A percentile compares a stretch with the other conserved stretches of the same genome.
phyloP scores from a whole-genome alignment of 2,113 vertebrate genomes.

The Chionodraco myersi region DNA sequence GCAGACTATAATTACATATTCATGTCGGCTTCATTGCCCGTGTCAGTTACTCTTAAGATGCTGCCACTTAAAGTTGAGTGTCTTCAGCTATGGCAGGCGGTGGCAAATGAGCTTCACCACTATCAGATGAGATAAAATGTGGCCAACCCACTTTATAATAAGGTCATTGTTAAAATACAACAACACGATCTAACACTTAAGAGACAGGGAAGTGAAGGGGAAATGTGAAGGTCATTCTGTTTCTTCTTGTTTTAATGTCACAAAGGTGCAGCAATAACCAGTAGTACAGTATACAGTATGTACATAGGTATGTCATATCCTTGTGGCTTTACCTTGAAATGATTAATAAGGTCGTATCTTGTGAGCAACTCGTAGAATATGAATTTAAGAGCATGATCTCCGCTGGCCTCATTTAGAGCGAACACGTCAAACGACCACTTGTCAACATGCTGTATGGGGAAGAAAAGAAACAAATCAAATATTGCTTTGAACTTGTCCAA shows the following conservation, averaged over 20 bases:
- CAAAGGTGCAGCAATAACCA: not conserved
- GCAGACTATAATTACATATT: slow-evolving; percentile 36
- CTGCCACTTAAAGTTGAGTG: slow-evolving; percentile 42
- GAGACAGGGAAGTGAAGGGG: not conserved
- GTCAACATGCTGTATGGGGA: slow-evolving; percentile 89
- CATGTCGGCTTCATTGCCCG: slow-evolving; percentile 29
- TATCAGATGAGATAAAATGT: slow-evolving; percentile 29
- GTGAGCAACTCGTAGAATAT: slow-evolving; percentile 99
- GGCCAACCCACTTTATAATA: slow-evolving; percentile 13
- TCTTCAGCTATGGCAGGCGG: slow-evolving; percentile 22
- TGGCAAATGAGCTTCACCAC: slow-evolving; percentile 31
- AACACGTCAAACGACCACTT: slow-evolving; percentile 98
- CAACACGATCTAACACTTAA: slow-evolving; percentile 11
- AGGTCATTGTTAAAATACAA: slow-evolving; percentile 29
- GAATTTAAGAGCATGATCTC: slow-evolving; percentile 96
- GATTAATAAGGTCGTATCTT: slow-evolving; percentile 96
- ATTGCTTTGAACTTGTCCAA: not conserved
- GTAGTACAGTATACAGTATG: not conserved
- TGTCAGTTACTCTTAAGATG: slow-evolving; percentile 52
- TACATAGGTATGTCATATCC: not conserved
- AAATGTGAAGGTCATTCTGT: slow-evolving; percentile 17
- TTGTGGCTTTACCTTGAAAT: slow-evolving; percentile 91
- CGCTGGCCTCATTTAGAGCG: slow-evolving; percentile 94
- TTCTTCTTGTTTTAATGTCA: slow-evolving; percentile 26
- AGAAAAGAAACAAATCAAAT: slow-evolving; percentile 14